A percentile compares a stretch with the other conserved stretches of the same genome.
These are phyloP conservation scores for Heloderma charlesbogerti DNA, from an alignment of 2,113 vertebrate genomes.

Conservation along the genomic window DNA sequence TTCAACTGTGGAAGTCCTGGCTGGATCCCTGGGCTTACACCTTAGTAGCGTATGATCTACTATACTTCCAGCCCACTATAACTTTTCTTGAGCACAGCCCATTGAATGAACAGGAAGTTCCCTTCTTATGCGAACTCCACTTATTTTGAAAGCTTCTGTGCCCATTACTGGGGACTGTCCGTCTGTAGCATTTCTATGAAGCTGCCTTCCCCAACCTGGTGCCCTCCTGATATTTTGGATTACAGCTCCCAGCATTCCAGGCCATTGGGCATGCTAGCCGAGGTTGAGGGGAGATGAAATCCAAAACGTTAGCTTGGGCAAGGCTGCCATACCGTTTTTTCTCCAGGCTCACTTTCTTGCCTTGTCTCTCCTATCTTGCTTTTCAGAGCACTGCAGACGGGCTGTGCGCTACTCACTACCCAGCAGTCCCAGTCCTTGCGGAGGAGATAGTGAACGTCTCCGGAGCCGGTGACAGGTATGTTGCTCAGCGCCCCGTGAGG, in stretches of 20 bases:
- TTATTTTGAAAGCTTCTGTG: not conserved
- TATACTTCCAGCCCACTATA: not conserved
- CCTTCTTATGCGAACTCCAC: not conserved
- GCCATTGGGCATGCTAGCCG: too few species aligned
- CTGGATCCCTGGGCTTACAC: not conserved
- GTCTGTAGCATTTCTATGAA: too few species aligned
- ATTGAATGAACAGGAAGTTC: not conserved
- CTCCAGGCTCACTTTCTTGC: not conserved
- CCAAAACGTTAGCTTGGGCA: too few species aligned
- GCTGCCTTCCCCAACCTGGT: too few species aligned
- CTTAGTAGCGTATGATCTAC: not conserved
- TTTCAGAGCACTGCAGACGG: constrained; percentile 69
- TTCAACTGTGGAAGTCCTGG: not conserved
- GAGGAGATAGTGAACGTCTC: constrained; percentile 87
- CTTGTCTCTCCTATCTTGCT: not conserved
- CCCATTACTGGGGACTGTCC: not conserved
- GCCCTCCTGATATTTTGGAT: too few species aligned
- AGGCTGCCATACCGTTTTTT: not conserved
- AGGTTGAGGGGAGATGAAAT: too few species aligned
- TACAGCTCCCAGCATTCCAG: too few species aligned
- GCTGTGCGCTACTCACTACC: constrained; percentile 85
- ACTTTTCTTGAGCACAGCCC: not conserved
- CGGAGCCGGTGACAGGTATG: constrained; percentile 91
- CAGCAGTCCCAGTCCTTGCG: constrained; percentile 73
- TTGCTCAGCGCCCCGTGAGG: not conserved